Evolutionary conservation across 2,888 invertebrate genomes (phyloP).

Genomic region (Sinhomidia bicolor): DNA sequence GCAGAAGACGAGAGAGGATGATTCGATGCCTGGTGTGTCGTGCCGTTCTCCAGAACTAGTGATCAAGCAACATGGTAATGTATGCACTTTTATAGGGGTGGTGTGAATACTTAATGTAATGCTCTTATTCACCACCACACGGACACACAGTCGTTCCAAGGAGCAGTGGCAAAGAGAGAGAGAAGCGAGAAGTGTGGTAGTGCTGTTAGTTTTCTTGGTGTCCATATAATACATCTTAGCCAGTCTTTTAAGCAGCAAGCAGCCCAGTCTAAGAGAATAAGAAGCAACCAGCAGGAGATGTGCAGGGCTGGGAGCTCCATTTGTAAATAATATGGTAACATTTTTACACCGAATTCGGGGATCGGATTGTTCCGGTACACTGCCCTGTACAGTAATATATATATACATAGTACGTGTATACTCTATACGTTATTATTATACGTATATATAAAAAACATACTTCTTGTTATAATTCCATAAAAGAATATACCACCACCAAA

Average conservation of each 20-base stretch:
- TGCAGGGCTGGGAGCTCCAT: background rate
- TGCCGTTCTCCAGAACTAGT: constrained; percentile 10
- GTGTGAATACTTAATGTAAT: constrained; percentile 18
- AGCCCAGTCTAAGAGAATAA: background rate
- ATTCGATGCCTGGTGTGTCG: background rate
- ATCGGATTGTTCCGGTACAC: constrained; percentile 49
- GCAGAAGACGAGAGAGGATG: too few relatives aligned
- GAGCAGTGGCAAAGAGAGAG: too few relatives aligned
- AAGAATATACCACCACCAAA: too few relatives aligned
- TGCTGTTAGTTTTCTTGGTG: constrained; percentile 30
- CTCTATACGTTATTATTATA: too few relatives aligned
- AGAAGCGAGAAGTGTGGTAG: too few relatives aligned
- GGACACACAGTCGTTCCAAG: background rate
- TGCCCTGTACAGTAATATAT: background rate
- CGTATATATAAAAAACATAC: too few relatives aligned
- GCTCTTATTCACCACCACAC: background rate
- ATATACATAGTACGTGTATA: too few relatives aligned
- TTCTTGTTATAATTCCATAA: too few relatives aligned
- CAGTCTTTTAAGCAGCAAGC: constrained; percentile 6
- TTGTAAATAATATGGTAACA: constrained; percentile 32
- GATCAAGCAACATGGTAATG: constrained; percentile 6
- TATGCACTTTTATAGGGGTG: constrained; percentile 11
- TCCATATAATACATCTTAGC: background rate
- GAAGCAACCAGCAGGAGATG: background rate
- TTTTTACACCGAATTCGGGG: constrained; percentile 33